Evolutionary conservation across 2,113 vertebrate genomes (phyloP).

Genomic region (Glaucidium brasilianum): DNA sequence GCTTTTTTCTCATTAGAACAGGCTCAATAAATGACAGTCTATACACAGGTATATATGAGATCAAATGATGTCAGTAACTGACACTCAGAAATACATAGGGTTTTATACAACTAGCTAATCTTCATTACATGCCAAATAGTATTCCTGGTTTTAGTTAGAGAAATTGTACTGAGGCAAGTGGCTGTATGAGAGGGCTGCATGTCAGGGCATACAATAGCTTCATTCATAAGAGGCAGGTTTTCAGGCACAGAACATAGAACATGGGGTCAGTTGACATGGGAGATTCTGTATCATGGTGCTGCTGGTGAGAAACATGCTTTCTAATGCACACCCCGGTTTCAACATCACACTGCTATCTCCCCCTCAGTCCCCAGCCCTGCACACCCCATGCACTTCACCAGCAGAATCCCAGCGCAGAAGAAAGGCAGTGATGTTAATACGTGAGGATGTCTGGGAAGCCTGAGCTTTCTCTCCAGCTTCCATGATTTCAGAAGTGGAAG

Average conservation of each 20-base stretch:
- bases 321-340: background rate
- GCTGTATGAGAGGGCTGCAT: background rate
- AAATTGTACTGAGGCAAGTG: background rate
- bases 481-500: background rate
- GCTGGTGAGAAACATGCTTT: background rate
- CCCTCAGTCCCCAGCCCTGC: background rate
- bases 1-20: background rate
- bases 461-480: background rate
- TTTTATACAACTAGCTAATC: background rate
- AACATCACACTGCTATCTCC: background rate
- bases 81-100: background rate
- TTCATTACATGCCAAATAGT: background rate
- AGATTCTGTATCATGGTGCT: background rate
- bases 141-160: background rate
- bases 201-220: background rate
- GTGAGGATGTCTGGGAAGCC: background rate
- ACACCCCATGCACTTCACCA: fast-evolving
- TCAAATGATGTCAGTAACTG: background rate
- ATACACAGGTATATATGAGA: background rate
- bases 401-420: background rate
- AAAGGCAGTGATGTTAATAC: background rate
- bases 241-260: background rate
- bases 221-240: fast-evolving
- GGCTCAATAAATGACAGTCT: background rate
- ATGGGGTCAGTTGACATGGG: background rate